Percentiles rank a stretch among this genome's conserved stretches.
Evolutionary conservation across 2,888 invertebrate genomes (phyloP).

Genomic region (Microctonus hyperodae): DNA sequence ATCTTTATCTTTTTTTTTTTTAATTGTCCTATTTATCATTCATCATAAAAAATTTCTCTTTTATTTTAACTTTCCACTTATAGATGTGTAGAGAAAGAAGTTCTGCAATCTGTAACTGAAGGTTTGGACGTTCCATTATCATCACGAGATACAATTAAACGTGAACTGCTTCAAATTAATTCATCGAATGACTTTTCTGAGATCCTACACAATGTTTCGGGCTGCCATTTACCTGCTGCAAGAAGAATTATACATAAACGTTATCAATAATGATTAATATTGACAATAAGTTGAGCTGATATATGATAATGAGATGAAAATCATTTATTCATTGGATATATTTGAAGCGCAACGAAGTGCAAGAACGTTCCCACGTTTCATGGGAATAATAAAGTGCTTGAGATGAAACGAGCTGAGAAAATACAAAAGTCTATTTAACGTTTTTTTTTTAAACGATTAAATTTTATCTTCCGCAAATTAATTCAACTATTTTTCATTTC

Average conservation of each 20-base stretch:
- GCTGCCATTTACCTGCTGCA: constrained; percentile 65
- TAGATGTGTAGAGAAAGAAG: constrained; percentile 66
- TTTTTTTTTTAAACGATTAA: neutral
- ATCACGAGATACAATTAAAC: constrained; percentile 56
- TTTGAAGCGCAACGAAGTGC: constrained; percentile 3
- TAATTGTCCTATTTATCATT: no score
- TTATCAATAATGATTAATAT: constrained; percentile 61
- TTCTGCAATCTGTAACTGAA: constrained; percentile 64
- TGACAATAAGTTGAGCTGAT: neutral
- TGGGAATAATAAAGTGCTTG: constrained; percentile 20
- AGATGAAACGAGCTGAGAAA: neutral
- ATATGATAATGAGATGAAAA: neutral
- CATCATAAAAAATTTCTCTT: no score
- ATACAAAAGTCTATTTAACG: neutral
- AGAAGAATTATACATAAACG: constrained; percentile 65
- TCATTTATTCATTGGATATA: constrained; percentile 13
- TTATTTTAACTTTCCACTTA: constrained; percentile 11
- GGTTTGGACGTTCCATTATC: constrained; percentile 58
- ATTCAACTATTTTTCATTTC: neutral
- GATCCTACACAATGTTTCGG: constrained; percentile 65
- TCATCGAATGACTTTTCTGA: constrained; percentile 52
- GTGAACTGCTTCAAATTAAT: constrained; percentile 50
- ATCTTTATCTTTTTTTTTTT: constrained; percentile 8
- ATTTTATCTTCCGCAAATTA: neutral
- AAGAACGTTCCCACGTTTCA: constrained; percentile 26